Evolutionary conservation across 2,797 vertebrate species (phyloP).

Genomic region (Urophycis tenuis): DNA sequence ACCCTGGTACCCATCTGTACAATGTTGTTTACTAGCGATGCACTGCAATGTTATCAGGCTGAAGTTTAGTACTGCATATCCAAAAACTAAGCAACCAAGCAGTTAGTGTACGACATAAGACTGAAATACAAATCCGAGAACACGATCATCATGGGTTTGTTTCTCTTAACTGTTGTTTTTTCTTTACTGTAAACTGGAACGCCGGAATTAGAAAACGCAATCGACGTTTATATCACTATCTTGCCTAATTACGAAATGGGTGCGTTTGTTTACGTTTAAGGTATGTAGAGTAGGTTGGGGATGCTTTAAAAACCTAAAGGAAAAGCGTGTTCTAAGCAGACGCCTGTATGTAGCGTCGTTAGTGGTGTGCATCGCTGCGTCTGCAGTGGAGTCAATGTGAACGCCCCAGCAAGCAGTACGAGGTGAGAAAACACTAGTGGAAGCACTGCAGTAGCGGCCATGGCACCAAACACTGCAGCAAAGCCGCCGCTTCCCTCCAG

Average conservation of each 20-base stretch:
- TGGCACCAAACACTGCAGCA: conserved; percentile 72
- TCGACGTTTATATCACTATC: background rate
- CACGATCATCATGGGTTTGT: background rate
- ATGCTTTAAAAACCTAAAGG: background rate
- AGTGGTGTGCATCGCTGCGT: conserved; percentile 59
- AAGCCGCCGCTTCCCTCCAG: conserved; percentile 26
- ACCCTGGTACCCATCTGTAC: background rate
- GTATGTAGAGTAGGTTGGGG: background rate
- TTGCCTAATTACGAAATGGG: background rate
- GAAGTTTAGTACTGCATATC: background rate
- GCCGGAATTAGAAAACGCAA: background rate
- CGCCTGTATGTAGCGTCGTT: conserved; percentile 24
- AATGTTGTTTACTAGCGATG: background rate
- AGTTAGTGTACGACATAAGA: background rate
- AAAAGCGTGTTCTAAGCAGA: conserved; percentile 37
- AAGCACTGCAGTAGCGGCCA: conserved; percentile 72
- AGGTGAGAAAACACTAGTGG: conserved; percentile 68
- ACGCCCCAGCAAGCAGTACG: conserved; percentile 64
- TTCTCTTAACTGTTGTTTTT: background rate
- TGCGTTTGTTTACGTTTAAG: background rate
- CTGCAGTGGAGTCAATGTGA: conserved; percentile 67
- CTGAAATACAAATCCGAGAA: background rate
- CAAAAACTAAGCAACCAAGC: background rate
- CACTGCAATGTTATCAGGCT: background rate
- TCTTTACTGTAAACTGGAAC: background rate